Evolutionary conservation across 2,888 invertebrate genomes (phyloP), one percentile per base, ranked within the genome.

Genomic region (Clanis bilineata): DNA sequence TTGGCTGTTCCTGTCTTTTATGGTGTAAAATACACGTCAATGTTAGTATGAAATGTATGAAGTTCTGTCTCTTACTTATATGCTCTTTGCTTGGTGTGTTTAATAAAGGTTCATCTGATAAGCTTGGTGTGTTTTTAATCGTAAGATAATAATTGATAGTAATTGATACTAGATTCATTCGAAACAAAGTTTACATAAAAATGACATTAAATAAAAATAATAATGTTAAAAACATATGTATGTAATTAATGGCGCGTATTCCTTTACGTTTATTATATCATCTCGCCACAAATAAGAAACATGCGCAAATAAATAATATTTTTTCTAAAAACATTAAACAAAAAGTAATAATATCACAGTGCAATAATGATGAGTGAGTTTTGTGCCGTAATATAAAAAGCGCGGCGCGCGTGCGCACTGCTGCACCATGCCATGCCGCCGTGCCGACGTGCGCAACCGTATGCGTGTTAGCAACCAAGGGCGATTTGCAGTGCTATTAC

Each of bases 281-380:
- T 51, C 18, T 21, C 28, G 18, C 51, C 12, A 28, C 23, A 25
- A 57, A 18, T 43, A 43, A 41, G 7, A 43, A 18, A 43, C 21
- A 43, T 45, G 43, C 32, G 32, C 43, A 36, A 60, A 59, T 58
- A 64, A 64, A 62, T 62, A 62, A 62, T 65, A 69, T 64, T 65
- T 62, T 68, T 65, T 59, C 65, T 25, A 65, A 62, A 68, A 67
- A 64, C 18, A 36, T 47, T 38, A 57, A 57, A 57, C n/a, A 18
- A 45, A 5, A 45, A 32, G 65, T 60, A 60, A 71, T 64, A 68
- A 65, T 78, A 79, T 79, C 79, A 80, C 78, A 79, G 79, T 75
- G 77, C 76, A 70, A 62, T 47, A 62, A 66, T 65, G n/a, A n/a
- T n/a, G n/a, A 71, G 55, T 65, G 64, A 57, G 66, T 62, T 62